Percentiles rank a stretch among this genome's conserved stretches.
Evolutionary conservation across 2,113 vertebrate genomes (phyloP).

Genomic region (Nyctereutes procyonoides): DNA sequence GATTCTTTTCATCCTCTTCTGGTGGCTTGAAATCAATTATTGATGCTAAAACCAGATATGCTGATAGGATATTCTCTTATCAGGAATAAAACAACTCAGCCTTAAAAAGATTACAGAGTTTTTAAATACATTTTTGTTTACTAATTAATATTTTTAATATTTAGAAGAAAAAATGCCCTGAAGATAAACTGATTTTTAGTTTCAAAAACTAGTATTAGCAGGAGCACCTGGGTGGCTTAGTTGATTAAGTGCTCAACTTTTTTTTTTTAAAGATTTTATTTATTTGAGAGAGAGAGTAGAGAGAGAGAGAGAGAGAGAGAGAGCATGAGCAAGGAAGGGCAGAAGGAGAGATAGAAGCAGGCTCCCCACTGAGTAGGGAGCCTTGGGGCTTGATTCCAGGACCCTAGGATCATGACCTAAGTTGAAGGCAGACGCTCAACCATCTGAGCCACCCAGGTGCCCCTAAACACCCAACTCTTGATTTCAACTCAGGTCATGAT

Average conservation of each 20-base stretch:
- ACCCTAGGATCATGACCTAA: too few species aligned
- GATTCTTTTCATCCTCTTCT: slow-evolving; percentile 55
- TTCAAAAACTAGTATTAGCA: slow-evolving; percentile 38
- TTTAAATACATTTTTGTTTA: neutral
- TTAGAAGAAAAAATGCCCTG: slow-evolving; percentile 15
- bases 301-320: too few species aligned
- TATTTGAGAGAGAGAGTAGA: too few species aligned
- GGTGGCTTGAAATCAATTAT: neutral
- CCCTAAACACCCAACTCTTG: neutral
- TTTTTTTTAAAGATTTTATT: neutral
- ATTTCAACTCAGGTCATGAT: neutral
- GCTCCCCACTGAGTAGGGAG: too few species aligned
- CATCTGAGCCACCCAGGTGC: too few species aligned
- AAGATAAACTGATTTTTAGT: slow-evolving; percentile 31
- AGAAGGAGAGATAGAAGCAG: too few species aligned
- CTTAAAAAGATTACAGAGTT: neutral
- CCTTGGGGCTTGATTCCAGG: too few species aligned
- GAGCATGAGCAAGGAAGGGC: too few species aligned
- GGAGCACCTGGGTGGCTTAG: neutral
- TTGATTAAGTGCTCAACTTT: neutral
- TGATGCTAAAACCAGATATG: slow-evolving; percentile 2
- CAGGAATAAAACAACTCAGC: neutral
- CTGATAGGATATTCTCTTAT: neutral
- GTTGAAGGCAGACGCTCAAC: too few species aligned
- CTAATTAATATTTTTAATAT: slow-evolving; percentile 17